Conservation (phyloP, 2,797 vertebrate genomes). For the Alca torda region DNA sequence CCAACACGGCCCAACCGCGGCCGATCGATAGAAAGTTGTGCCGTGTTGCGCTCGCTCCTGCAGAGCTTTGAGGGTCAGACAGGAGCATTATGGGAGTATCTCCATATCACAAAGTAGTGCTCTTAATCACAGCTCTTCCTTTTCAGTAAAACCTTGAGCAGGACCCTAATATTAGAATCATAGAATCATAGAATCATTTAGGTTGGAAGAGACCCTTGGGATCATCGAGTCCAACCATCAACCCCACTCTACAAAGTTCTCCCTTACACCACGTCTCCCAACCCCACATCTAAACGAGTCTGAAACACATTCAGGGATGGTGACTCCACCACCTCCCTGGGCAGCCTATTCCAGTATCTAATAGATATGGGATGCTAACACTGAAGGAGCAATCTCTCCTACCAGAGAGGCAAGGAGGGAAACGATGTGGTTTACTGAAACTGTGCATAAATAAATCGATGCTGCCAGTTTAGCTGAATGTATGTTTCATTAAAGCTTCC, state of each 20-base stretch:
- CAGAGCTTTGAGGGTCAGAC: fast-evolving
- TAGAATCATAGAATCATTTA: too few species aligned
- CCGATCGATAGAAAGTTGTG: neutral
- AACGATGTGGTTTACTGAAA: neutral
- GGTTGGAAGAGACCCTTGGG: too few species aligned
- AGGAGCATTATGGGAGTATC: neutral
- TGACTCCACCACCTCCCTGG: too few species aligned
- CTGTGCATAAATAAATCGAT: neutral
- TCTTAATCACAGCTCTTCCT: neutral
- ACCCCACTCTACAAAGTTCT: too few species aligned
- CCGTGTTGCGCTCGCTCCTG: fast-evolving
- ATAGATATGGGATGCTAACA: neutral
- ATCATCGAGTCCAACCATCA: too few species aligned
- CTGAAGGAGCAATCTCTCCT: neutral
- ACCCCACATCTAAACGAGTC: too few species aligned
- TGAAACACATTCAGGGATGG: too few species aligned
- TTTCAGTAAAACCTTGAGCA: neutral
- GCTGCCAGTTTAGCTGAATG: neutral
- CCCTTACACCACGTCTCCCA: too few species aligned
- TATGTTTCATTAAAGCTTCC: neutral
- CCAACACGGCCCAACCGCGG: fast-evolving
- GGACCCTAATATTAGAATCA: neutral
- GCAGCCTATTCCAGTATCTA: too few species aligned
- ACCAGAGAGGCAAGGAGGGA: neutral
- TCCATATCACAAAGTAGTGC: neutral